Percentiles rank a stretch among this genome's conserved stretches.
Evolutionary conservation across 2,113 vertebrate genomes (phyloP).

Genomic region (Lepus americanus): DNA sequence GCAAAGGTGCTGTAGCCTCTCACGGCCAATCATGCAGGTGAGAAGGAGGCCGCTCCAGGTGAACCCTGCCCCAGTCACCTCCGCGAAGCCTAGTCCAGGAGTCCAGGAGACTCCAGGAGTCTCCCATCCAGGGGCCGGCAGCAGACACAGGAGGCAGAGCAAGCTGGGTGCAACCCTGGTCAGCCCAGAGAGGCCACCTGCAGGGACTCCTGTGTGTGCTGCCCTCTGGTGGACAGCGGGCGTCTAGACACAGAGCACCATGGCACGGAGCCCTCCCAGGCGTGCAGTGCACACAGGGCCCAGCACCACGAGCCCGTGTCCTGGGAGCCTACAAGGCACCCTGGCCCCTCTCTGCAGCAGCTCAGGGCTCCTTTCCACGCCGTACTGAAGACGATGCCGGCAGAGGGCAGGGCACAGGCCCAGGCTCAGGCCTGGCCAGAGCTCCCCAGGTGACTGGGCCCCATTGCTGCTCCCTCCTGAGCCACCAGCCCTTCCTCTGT

Average conservation of each 20-base stretch:
- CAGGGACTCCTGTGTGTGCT: neutral
- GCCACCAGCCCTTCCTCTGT: neutral
- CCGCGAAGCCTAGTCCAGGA: neutral
- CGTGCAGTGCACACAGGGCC: neutral
- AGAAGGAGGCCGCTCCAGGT: neutral
- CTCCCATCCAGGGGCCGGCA: neutral
- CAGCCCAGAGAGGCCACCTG: neutral
- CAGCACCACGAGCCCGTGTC: too few species aligned
- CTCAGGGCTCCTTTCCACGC: neutral
- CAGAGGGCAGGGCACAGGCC: neutral
- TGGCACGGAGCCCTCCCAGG: neutral
- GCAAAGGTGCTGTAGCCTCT: neutral
- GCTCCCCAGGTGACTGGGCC: neutral
- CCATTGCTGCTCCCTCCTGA: neutral
- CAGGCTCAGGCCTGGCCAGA: neutral
- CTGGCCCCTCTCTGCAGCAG: neutral
- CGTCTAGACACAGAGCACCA: neutral
- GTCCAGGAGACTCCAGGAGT: neutral
- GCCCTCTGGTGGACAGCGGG: constrained; percentile 81
- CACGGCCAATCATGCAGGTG: neutral
- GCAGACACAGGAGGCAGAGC: neutral
- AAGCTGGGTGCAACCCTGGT: neutral
- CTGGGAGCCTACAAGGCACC: neutral
- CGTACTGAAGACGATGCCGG: neutral
- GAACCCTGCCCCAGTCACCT: neutral